These are phyloP conservation scores for Drosophila parabipectinata DNA, from an alignment of 1,140 invertebrate species.

Conservation along the genomic window DNA sequence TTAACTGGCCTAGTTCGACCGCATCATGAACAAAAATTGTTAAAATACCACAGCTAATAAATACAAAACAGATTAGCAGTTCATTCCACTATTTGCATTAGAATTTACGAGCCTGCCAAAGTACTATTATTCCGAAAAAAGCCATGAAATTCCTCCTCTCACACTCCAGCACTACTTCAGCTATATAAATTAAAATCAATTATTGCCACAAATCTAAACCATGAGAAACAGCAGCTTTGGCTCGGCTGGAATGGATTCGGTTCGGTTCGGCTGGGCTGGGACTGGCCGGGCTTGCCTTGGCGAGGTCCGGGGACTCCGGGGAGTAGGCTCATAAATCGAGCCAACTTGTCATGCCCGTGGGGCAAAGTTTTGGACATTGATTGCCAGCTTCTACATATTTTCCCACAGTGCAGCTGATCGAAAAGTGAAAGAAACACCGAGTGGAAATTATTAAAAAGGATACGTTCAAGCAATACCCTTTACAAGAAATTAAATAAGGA, in stretches of 20 bases:
- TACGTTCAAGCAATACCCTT: constrained; percentile 26
- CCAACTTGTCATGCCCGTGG: constrained; percentile 70
- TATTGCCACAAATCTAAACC: constrained; percentile 76
- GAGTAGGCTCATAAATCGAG: constrained; percentile 72
- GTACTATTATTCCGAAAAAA: neutral
- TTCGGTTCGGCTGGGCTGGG: constrained; percentile 3
- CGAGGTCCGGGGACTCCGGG: constrained; percentile 26
- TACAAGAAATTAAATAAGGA: neutral
- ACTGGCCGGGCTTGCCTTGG: constrained; percentile 8
- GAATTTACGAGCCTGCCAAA: constrained; percentile 4
- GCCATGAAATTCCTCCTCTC: constrained; percentile 3
- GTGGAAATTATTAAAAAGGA: neutral
- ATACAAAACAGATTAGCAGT: neutral
- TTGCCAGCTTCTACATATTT: constrained; percentile 82
- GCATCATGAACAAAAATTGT: neutral
- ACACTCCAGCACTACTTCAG: constrained; percentile 30
- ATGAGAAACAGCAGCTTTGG: constrained; percentile 59
- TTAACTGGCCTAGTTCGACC: neutral
- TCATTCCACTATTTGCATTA: neutral
- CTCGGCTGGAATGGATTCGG: constrained; percentile 23
- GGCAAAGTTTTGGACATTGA: constrained; percentile 77
- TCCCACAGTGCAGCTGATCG: constrained; percentile 70
- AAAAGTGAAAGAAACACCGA: constrained; percentile 70
- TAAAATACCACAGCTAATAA: neutral
- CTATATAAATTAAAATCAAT: constrained; percentile 78